Evolutionary conservation across 2,888 invertebrate genomes (phyloP), one percentile per base, ranked within the genome.

Genomic region (Arrhopalites spinosus): DNA sequence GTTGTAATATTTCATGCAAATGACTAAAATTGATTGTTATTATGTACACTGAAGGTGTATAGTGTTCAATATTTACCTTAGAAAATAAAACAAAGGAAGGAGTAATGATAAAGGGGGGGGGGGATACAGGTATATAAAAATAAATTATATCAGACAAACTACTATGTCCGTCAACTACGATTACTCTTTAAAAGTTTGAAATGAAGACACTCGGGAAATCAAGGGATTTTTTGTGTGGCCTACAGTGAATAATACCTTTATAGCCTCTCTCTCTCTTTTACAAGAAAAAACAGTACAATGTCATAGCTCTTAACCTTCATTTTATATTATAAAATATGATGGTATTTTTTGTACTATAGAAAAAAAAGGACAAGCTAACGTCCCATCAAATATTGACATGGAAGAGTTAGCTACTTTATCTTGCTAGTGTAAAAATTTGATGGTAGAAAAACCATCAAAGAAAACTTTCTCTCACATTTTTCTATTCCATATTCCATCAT

Each of bases 141-240:
- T n/a, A n/a, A n/a, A n/a, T n/a, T 47, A 17, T 47, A 7, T 47
- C 47, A 36, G 36, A n/a, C 3, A 59, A 23, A 20, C 23, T 23
- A 59, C 2, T 59, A 25, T 50, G 50, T 53, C 59, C 25, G 15
- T 59, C 59, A 59, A 25, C 3, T 27, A 11, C 0, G 25, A 27
- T 59, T 15, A 3, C 23, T 13, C 20, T 3, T 59, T 59, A 17
- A 13, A 23, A 20, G 7, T 59, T 7, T 1, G 59, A 59, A 27
- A 59, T 59, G 59, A 59, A 59, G 25, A 25, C 59, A 59, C 59
- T 59, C 59, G 59, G 59, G 59, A 59, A 59, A 59, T 59, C 59
- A 59, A 59, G 25, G 15, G 23, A 36, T 36, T 36, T 36, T 36
- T 3, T 36, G 36, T 36, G 3, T 11, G 3, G 36, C 36, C 3